Evolutionary conservation across 2,888 invertebrate genomes (phyloP), one percentile per base, ranked within the genome.

Genomic region (Amiota communis): DNA sequence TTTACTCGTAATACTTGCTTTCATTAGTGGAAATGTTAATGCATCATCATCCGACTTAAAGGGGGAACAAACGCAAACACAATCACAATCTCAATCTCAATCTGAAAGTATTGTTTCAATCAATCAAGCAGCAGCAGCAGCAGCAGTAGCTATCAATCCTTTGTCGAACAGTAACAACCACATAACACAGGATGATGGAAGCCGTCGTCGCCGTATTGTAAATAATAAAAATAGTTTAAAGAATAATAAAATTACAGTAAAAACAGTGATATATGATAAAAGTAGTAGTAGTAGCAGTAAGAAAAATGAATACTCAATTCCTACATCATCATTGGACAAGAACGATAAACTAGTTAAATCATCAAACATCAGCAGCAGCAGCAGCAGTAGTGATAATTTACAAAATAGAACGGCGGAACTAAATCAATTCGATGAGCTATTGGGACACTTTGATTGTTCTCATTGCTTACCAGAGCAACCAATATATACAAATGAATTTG

Each of bases 401-500:
- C 73, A 72, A 68, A 36, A 36, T 36, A 36, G 36, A 70, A 78
- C 73, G 74, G 82, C 78, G 77, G 79, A 75, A 75, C 79, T 75
- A 79, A 81, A 72, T 72, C 73, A 68, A 76, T 71, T 77, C 46
- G 75, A 76, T 68, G 79, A 81, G 65, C 79, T 81, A 15, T 73
- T 82, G 73, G 80, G 81, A 48, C 81, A 79, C 69, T 80, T 81
- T 70, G 78, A 80, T 72, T 85, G 87, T 71, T 80, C 86, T 51
- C 82, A 85, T 75, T 83, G 78, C 71, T 75, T 86, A 80, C 88
- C 88, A 59, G 82, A 79, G 48, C 82, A 85, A 72, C 84, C 88
- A 74, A 91, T 95, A 85, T 96, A 93, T 90, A 93, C 93, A 90
- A 95, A 96, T 90, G 93, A 96, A 88, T 96, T 96, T 88, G 98